These are phyloP conservation scores for Temnopleurus reevesii DNA, from an alignment of 53 echinoderm and acorn worm genomes.

Conservation along the genomic window DNA sequence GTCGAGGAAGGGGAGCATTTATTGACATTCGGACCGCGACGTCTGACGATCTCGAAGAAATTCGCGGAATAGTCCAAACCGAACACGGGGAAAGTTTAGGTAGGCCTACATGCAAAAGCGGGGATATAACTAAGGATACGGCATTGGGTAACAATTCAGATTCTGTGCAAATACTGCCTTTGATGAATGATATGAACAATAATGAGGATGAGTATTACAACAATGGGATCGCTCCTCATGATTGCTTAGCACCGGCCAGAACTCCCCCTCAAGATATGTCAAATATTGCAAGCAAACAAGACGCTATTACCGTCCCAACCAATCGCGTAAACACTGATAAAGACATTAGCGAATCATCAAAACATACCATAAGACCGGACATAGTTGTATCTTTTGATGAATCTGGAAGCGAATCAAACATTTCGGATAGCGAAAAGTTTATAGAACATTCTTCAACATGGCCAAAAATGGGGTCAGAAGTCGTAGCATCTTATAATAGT, in stretches of 20 bases:
- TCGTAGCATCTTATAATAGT: too few species aligned
- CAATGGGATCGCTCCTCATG: not conserved
- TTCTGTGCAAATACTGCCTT: not conserved
- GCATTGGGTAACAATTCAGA: not conserved
- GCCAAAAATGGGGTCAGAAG: not conserved
- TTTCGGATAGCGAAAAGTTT: not conserved
- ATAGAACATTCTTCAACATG: not conserved
- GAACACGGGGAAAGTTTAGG: not conserved
- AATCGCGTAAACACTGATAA: not conserved
- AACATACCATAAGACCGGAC: not conserved
- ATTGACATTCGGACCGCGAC: not conserved
- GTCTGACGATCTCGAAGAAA: not conserved
- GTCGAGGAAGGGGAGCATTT: not conserved
- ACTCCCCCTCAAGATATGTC: not conserved
- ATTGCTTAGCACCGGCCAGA: not conserved
- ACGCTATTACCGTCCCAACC: not conserved
- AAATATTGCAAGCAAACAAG: not conserved
- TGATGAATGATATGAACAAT: not conserved
- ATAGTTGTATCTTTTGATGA: not conserved
- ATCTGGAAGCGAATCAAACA: not conserved
- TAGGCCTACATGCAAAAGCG: not conserved
- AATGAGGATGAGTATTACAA: too few species aligned
- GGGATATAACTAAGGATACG: not conserved
- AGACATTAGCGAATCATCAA: not conserved
- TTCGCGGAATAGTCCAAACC: not conserved